phyloP scores from a whole-genome alignment of 2,797 vertebrate species.

The Siniperca scherzeri region DNA sequence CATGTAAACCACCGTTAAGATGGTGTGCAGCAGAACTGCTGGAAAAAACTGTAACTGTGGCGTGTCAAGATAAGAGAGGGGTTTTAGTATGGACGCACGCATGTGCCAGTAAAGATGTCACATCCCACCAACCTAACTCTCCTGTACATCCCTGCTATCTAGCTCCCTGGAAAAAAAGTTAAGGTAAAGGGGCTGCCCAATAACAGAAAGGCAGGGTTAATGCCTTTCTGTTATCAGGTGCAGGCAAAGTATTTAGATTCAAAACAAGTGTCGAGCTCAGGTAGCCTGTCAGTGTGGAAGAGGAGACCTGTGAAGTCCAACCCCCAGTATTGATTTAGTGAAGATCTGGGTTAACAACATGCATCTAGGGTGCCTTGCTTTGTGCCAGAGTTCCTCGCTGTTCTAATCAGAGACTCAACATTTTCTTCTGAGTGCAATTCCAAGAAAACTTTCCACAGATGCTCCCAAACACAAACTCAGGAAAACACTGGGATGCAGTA shows the following conservation, averaged over 20 bases:
- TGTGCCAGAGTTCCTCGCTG: conserved; percentile 31
- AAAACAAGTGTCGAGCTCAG: conserved; percentile 22
- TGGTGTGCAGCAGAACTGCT: background rate
- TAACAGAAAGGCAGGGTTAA: conserved; percentile 9
- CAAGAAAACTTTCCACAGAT: conserved; percentile 28
- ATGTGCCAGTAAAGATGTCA: background rate
- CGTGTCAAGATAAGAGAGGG: background rate
- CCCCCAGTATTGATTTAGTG: conserved; percentile 48
- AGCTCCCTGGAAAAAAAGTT: background rate
- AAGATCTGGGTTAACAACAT: conserved; percentile 57
- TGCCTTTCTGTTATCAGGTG: conserved; percentile 3
- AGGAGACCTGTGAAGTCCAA: conserved; percentile 42
- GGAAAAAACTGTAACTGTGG: background rate
- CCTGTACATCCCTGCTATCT: background rate
- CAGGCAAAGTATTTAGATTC: conserved; percentile 6
- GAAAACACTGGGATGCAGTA: conserved; percentile 3
- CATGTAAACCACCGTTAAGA: background rate
- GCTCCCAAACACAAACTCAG: conserved; percentile 9
- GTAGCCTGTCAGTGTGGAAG: conserved; percentile 16
- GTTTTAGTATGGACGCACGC: background rate
- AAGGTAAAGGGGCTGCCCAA: background rate
- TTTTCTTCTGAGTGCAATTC: conserved; percentile 13
- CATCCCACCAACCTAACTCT: background rate
- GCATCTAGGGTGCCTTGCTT: conserved; percentile 41
- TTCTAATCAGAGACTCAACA: conserved; percentile 24